phyloP scores from a whole-genome alignment of 2,888 invertebrate species.

The Calliopum simillimum region DNA sequence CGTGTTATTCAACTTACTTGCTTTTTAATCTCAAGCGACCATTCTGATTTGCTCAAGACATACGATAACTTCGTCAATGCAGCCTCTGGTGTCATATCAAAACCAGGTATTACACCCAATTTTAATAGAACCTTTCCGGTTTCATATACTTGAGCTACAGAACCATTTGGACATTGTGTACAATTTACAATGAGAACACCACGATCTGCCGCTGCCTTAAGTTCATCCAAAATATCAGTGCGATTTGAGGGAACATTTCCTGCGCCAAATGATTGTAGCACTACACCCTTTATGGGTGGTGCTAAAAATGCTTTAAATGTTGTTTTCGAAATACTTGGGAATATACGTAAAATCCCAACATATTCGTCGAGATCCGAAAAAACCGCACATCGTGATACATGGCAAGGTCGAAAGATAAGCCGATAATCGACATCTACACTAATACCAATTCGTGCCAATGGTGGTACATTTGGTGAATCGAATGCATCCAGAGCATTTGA shows the following conservation, averaged over 20 bases:
- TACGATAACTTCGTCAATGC: slow-evolving; percentile 92
- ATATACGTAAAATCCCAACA: slow-evolving; percentile 87
- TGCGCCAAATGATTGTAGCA: slow-evolving; percentile 92
- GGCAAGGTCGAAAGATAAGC: slow-evolving; percentile 72
- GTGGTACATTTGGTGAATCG: slow-evolving; percentile 82
- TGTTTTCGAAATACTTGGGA: slow-evolving; percentile 88
- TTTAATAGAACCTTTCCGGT: slow-evolving; percentile 76
- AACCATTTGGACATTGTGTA: slow-evolving; percentile 88
- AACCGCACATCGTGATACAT: slow-evolving; percentile 76
- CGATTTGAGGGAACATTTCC: slow-evolving; percentile 92
- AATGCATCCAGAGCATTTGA: slow-evolving; percentile 64
- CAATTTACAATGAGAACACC: slow-evolving; percentile 92
- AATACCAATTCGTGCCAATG: slow-evolving; percentile 85
- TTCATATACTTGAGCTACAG: slow-evolving; percentile 84
- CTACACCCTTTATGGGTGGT: slow-evolving; percentile 83
- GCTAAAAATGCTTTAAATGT: slow-evolving; percentile 79
- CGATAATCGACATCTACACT: slow-evolving; percentile 73
- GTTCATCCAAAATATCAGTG: slow-evolving; percentile 79
- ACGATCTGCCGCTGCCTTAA: slow-evolving; percentile 77
- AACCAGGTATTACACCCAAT: slow-evolving; percentile 62
- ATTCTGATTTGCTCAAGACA: slow-evolving; percentile 83
- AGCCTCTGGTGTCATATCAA: slow-evolving; percentile 84
- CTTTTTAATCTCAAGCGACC: slow-evolving; percentile 74
- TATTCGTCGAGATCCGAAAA: slow-evolving; percentile 82
- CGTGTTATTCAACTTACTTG: slow-evolving; percentile 67